Conservation (phyloP, 2,113 vertebrate species). For the Nothocercus julius region DNA sequence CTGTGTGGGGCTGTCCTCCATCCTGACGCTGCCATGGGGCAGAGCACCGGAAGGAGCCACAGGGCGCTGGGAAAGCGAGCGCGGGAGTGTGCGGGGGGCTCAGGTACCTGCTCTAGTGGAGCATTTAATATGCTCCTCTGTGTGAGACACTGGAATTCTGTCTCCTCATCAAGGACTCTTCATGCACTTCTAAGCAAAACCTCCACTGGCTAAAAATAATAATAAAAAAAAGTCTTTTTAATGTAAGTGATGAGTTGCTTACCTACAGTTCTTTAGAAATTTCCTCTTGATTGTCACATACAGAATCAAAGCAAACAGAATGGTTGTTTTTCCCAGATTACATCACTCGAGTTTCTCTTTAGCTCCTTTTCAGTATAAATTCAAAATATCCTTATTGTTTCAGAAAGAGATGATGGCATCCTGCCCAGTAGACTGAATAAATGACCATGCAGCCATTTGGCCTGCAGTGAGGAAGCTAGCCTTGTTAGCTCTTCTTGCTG, state of each 20-base stretch:
- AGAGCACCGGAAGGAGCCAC: not conserved
- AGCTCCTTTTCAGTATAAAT: slow-evolving; percentile 1
- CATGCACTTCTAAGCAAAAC: not conserved
- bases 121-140: not conserved
- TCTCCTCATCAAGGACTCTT: not conserved
- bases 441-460: not conserved
- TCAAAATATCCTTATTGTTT: not conserved
- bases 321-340: not conserved
- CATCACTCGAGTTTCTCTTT: not conserved
- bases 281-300: not conserved
- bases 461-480: not conserved
- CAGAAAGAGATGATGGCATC: not conserved
- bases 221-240: not conserved
- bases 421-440: not conserved
- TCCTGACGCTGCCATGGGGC: not conserved
- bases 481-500: not conserved
- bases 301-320: not conserved
- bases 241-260: not conserved
- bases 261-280: not conserved
- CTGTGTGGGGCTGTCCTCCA: not conserved
- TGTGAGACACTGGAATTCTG: not conserved
- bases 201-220: not conserved
- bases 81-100: not conserved
- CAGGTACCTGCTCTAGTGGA: not conserved
- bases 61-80: not conserved